Evolutionary conservation across 1,140 invertebrate genomes (phyloP), one percentile per base, ranked within the genome.

Genomic region (Nasonia longicornis): DNA sequence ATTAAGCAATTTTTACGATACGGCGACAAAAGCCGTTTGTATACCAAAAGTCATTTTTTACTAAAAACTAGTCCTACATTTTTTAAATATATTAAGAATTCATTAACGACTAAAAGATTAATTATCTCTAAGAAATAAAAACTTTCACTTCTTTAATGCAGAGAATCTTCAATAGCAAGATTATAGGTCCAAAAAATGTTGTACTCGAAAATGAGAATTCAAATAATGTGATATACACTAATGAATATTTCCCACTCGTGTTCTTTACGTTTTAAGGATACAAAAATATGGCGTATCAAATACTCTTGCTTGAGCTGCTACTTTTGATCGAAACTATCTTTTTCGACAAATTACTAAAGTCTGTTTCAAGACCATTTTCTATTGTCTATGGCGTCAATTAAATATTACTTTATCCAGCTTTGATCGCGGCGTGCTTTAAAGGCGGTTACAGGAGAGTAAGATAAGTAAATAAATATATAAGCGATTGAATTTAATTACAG

Each of bases 401-500:
- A 76, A 48, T 20, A 74, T 78, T 79, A 58, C 12, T 74, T 82
- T 74, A 38, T 78, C 76, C 71, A 79, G 81, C 81, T 78, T 82
- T 82, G 70, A 82, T 82, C 35, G 58, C 12, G 29, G 29, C 66
- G 70, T 73, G 63, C 63, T 73, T 82, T 58, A 42, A 66, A 73
- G 45, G n/a, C 11, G 31, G 31, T 38, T 31, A 78, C 45, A 69
- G 0, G 74, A 86, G 82, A 66, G 14, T 80, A 79, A 77, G 73
- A 74, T 64, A 64, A 48, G 69, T 78, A 82, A 31, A n/a, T 8
- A 79, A 31, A 82, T 81, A 83, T 84, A 79, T 73, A 58, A 76
- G 82, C 72, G 83, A 83, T 84, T 85, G 74, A 84, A 87, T 86
- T 86, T 86, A 85, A 88, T 86, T 85, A 85, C 85, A 86, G 86